A percentile compares a stretch with the other conserved stretches of the same genome.
phyloP scores from a whole-genome alignment of 2,888 invertebrate species.

The Hydraecia micacea region DNA sequence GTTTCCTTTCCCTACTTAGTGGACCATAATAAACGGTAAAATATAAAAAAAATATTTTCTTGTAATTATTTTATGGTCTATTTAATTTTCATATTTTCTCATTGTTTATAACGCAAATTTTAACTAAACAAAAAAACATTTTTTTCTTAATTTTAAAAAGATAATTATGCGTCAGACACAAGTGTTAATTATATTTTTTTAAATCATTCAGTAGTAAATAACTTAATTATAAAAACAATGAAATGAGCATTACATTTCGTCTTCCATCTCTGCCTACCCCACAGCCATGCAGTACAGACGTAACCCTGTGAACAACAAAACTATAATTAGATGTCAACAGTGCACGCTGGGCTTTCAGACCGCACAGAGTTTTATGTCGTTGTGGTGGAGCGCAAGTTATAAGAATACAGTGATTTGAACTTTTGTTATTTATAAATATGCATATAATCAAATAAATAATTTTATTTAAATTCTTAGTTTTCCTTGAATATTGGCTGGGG shows the following conservation, averaged over 20 bases:
- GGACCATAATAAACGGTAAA: background rate
- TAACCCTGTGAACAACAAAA: slow-evolving; percentile 51
- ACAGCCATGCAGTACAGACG: slow-evolving; percentile 5
- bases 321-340: slow-evolving; percentile 71
- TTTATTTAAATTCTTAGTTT: no score
- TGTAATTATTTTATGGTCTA: no score
- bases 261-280: background rate
- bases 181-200: background rate
- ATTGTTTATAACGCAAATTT: no score
- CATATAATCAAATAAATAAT: no score
- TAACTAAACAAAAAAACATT: fast-evolving
- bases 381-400: slow-evolving; percentile 17
- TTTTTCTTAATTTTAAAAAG: no score
- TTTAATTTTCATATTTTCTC: no score
- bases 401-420: slow-evolving; percentile 16
- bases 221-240: background rate
- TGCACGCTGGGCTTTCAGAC: slow-evolving; percentile 60
- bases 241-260: background rate
- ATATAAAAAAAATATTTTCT: background rate
- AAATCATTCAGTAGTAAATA: background rate
- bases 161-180: no score
- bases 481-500: background rate
- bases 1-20: background rate
- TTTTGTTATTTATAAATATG: no score
- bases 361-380: slow-evolving; percentile 67